Base-by-base conservation (phyloP, 2,888 invertebrate species). In the Polylopha cassiicola region DNA sequence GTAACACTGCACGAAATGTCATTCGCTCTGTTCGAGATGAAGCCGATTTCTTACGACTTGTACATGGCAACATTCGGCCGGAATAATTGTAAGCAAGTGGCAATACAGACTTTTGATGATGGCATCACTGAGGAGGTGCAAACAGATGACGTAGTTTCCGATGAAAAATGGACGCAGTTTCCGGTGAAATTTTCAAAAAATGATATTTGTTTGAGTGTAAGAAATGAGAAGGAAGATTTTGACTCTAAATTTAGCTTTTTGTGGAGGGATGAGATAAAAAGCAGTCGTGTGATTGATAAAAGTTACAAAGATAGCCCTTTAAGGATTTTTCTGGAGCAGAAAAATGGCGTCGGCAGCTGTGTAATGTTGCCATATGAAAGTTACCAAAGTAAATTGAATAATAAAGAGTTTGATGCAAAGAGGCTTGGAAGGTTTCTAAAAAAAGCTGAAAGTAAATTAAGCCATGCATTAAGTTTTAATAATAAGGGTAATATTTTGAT, bases 1-100 rank as follows among this genome's bases (percentile, higher is more conserved):
- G 78, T 86, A 46, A 75, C 75, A 39, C 51, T 86, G 4, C 85
- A 86, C 16, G 75, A 80, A 66, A 80, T 86, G 68, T 65, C 76
- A 0, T 85, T 75, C 42, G 61, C 58, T 1, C 53, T 86, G 1
- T 85, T 74, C 23, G 84, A 86, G 72, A 80, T 86, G 77, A 72
- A 79, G 54, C 85, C 86, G 0, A 79, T 86, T 47, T 74, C 85
- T 0, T 86, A 86, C 43, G 85, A 86, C 34, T 53, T 79, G 30
- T 86, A 70, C 13, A 86, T 85, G 78, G 67, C 73, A 50, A 80
- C 77, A 45, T 85, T 76, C 44, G 85, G 85, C 0, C 56, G 77
- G 31, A 61, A 65, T 0, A 82, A 86, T 54, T 77, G 76, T 21
- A 73, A 61, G 0, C 86, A 86, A 63, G 63, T 61, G 6, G 70